These are phyloP conservation scores for Petrocephalus schoutedeni DNA, from an alignment of 2,797 vertebrate species.

Conservation along the genomic window DNA sequence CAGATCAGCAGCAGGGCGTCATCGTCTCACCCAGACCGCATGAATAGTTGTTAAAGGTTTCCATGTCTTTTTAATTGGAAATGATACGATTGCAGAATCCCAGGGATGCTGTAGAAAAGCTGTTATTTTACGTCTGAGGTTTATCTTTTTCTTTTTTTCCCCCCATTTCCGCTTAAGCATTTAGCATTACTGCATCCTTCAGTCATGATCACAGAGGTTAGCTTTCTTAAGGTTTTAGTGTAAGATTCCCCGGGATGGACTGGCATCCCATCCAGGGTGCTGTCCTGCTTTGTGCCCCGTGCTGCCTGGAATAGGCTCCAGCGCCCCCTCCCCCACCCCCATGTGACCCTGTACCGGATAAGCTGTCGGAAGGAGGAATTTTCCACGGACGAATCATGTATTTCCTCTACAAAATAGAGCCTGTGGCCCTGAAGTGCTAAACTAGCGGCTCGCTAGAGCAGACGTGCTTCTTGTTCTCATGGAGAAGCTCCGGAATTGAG, in stretches of 20 bases:
- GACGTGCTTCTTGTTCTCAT: background rate
- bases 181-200: background rate
- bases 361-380: background rate
- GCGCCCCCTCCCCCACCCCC: background rate
- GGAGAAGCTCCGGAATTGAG: background rate
- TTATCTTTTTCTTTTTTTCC: background rate
- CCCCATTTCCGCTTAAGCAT: background rate
- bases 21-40: conserved; percentile 56
- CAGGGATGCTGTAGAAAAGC: background rate
- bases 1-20: conserved; percentile 63
- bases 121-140: background rate
- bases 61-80: background rate
- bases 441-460: background rate
- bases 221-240: background rate
- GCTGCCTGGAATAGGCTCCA: background rate
- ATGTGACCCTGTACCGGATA: background rate
- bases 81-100: background rate
- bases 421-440: background rate
- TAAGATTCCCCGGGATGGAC: background rate
- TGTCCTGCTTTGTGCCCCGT: background rate
- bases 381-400: background rate
- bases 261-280: background rate
- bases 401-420: background rate
- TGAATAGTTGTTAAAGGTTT: background rate
- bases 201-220: background rate